phyloP scores from a whole-genome alignment of 2,797 vertebrate species.

The Calcarius lapponicus region DNA sequence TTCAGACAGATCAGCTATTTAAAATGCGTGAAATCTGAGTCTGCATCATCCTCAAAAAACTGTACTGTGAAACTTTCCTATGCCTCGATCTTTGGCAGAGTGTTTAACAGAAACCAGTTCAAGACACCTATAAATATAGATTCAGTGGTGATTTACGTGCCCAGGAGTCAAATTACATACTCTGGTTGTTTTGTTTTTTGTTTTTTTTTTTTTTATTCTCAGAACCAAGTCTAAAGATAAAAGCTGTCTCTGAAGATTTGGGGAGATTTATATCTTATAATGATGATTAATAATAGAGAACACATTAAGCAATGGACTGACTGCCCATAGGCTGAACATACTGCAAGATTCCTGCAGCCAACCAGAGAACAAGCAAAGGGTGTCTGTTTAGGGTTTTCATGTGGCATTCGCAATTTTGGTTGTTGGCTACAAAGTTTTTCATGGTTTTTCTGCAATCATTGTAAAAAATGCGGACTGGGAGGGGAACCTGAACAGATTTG shows the following conservation, averaged over 20 bases:
- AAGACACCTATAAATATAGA: background rate
- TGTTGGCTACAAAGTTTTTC: background rate
- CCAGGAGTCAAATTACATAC: background rate
- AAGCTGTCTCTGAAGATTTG: background rate
- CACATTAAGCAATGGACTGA: background rate
- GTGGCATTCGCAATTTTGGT: background rate
- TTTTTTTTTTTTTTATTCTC: background rate
- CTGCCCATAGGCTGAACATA: background rate
- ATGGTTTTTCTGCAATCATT: background rate
- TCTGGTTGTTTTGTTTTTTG: background rate
- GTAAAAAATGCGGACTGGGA: background rate
- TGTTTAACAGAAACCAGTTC: background rate
- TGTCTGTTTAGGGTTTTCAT: background rate
- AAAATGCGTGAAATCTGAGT: background rate
- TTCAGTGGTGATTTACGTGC: background rate
- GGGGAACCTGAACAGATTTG: background rate
- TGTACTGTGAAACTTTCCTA: background rate
- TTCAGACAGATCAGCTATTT: background rate
- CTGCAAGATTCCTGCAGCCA: background rate
- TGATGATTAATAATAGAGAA: background rate
- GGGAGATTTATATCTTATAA: background rate
- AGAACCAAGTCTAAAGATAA: background rate
- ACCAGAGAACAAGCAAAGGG: background rate
- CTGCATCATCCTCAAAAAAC: background rate
- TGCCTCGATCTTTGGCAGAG: background rate